phyloP scores from a whole-genome alignment of 1,140 invertebrate genomes.

The Pseudachorutes palmiensis region DNA sequence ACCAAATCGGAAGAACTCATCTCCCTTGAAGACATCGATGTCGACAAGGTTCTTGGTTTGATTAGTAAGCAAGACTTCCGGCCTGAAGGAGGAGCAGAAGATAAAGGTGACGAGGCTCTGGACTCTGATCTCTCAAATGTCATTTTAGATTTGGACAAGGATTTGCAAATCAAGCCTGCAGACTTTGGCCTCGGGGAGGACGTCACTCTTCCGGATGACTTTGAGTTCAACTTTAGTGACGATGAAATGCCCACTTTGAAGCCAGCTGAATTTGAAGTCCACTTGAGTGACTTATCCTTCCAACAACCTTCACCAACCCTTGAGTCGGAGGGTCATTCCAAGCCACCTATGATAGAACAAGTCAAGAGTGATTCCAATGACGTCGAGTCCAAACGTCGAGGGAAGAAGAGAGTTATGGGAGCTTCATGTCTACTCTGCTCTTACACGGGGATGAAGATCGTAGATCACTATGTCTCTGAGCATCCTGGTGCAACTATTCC shows the following conservation, averaged over 20 bases:
- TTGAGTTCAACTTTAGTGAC: neutral
- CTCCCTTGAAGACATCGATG: neutral
- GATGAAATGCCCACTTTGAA: neutral
- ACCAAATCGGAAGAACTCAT: too few relatives aligned
- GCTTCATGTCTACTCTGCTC: conserved; percentile 4
- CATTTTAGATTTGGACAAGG: neutral
- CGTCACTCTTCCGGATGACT: neutral
- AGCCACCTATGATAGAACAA: neutral
- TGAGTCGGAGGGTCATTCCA: too few relatives aligned
- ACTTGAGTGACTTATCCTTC: too few relatives aligned
- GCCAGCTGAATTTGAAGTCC: neutral
- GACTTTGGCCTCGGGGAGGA: neutral
- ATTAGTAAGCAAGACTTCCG: too few relatives aligned
- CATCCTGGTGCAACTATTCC: conserved; percentile 17
- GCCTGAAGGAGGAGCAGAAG: too few relatives aligned
- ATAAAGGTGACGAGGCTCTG: neutral
- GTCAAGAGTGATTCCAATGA: neutral
- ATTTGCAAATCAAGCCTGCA: neutral
- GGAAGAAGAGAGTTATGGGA: neutral
- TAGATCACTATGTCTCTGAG: conserved; percentile 24
- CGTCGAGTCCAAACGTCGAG: too few relatives aligned
- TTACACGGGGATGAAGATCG: conserved; percentile 18
- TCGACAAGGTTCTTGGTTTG: neutral
- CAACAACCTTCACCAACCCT: too few relatives aligned
- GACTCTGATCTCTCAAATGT: neutral